These are phyloP conservation scores for Thalpophila matura DNA, from an alignment of 2,888 invertebrate genomes.

Conservation along the genomic window DNA sequence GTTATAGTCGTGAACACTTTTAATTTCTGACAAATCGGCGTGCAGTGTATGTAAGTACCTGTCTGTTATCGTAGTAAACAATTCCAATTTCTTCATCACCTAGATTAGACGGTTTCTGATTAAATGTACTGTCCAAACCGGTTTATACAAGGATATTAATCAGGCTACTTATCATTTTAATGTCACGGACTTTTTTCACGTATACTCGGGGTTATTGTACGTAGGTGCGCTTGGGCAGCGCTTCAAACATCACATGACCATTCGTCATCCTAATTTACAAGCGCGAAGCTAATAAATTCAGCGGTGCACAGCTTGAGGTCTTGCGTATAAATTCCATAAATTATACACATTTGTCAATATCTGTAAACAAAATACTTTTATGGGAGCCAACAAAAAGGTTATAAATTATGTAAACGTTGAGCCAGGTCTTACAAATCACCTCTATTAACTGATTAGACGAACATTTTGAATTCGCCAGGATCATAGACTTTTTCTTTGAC, in stretches of 20 bases:
- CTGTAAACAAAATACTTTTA: conserved; percentile 35
- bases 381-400: conserved; percentile 19
- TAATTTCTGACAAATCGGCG: conserved; percentile 38
- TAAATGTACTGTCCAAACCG: conserved; percentile 13
- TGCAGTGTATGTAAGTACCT: conserved; percentile 18
- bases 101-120: conserved; percentile 16
- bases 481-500: conserved; percentile 44
- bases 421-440: conserved; percentile 35
- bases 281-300: conserved; percentile 45
- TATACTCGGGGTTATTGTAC: conserved; percentile 15
- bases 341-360: conserved; percentile 53
- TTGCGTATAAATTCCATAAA: conserved; percentile 48
- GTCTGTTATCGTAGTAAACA: conserved; percentile 38
- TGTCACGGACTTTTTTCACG: conserved; percentile 32
- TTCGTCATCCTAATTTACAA: conserved; percentile 55
- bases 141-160: conserved; percentile 7
- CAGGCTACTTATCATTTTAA: conserved; percentile 24
- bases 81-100: conserved; percentile 25
- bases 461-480: conserved; percentile 38
- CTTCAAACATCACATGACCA: conserved; percentile 27
- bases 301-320: conserved; percentile 45
- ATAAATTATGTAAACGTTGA: conserved; percentile 31
- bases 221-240: conserved; percentile 3
- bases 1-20: conserved; percentile 34
- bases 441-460: conserved; percentile 38